Conservation (phyloP, 2,797 vertebrate species). For the Malacoctenus gilli region DNA sequence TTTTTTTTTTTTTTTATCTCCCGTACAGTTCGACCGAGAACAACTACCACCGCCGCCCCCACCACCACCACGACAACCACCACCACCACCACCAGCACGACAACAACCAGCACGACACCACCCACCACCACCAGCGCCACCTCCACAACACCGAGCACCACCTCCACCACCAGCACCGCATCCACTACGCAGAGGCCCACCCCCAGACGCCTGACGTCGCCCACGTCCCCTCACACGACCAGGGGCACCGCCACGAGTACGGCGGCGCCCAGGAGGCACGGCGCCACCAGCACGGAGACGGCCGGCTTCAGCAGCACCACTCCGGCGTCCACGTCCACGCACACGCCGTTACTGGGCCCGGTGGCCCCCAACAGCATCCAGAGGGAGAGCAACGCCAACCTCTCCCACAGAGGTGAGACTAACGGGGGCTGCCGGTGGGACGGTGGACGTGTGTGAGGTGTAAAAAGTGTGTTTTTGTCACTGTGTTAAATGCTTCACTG, state of each 20-base stretch:
- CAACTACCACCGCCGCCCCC: conserved; percentile 62
- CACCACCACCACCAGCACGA: conserved; percentile 19
- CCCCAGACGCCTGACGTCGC: conserved; percentile 29
- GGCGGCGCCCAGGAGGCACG: conserved; percentile 39
- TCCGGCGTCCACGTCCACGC: conserved; percentile 68
- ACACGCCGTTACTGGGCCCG: conserved; percentile 49
- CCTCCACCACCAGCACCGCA: conserved; percentile 24
- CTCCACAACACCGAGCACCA: conserved; percentile 30
- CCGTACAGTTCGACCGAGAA: conserved; percentile 71
- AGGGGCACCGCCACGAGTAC: conserved; percentile 62
- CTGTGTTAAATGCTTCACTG: conserved; percentile 9
- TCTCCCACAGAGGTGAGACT: conserved; percentile 92
- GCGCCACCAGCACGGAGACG: conserved; percentile 45
- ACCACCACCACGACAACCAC: conserved; percentile 38
- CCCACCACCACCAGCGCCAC: conserved; percentile 29
- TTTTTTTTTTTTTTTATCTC: conserved; percentile 3
- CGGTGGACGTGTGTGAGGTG: conserved; percentile 20
- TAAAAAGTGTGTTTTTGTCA: conserved; percentile 9
- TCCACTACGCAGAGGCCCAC: conserved; percentile 48
- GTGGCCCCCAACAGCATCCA: conserved; percentile 77
- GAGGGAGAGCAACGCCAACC: conserved; percentile 87
- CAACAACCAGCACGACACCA: conserved; percentile 8
- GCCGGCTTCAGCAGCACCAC: conserved; percentile 48
- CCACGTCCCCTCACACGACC: conserved; percentile 51
- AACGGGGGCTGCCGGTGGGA: not conserved